phyloP scores from a whole-genome alignment of 2,797 vertebrate genomes.

The Aplochiton taeniatus region DNA sequence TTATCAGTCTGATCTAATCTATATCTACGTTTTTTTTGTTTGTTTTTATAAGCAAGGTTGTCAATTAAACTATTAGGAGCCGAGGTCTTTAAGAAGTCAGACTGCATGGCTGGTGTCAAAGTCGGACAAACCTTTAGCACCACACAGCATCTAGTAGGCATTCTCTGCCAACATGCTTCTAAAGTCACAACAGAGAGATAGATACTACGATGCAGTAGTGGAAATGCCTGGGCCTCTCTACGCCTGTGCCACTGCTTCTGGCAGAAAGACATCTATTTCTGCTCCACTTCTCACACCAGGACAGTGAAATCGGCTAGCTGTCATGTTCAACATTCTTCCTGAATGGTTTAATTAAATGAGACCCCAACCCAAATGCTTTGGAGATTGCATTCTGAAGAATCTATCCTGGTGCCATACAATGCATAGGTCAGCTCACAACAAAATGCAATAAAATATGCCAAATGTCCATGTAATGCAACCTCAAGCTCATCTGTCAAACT shows the following conservation, averaged over 20 bases:
- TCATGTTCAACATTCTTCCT: slow-evolving; percentile 37
- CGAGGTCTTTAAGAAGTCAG: no score
- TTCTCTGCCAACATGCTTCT: no score
- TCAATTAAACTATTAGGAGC: neutral
- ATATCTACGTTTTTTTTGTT: neutral
- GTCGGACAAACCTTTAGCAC: no score
- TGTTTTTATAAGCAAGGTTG: neutral
- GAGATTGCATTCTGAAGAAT: slow-evolving; percentile 11
- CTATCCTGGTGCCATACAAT: slow-evolving; percentile 11
- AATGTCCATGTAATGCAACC: no score
- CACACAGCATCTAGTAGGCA: no score
- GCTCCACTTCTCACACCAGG: slow-evolving; percentile 41
- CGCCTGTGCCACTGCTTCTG: slow-evolving; percentile 26
- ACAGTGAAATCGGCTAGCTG: slow-evolving; percentile 38
- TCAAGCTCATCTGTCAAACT: slow-evolving; percentile 47
- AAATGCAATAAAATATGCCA: no score
- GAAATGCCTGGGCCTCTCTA: slow-evolving; percentile 18
- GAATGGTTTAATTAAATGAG: slow-evolving; percentile 41
- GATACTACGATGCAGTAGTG: slow-evolving; percentile 13
- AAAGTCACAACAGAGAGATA: neutral
- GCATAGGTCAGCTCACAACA: neutral
- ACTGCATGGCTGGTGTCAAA: no score
- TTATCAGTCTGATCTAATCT: slow-evolving; percentile 25
- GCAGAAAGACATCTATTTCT: slow-evolving; percentile 34
- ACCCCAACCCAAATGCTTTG: slow-evolving; percentile 22